Percentiles rank a stretch among this genome's conserved stretches.
These are phyloP conservation scores for Synanthedon formicaeformis DNA, from an alignment of 2,888 invertebrate genomes.

Conservation along the genomic window DNA sequence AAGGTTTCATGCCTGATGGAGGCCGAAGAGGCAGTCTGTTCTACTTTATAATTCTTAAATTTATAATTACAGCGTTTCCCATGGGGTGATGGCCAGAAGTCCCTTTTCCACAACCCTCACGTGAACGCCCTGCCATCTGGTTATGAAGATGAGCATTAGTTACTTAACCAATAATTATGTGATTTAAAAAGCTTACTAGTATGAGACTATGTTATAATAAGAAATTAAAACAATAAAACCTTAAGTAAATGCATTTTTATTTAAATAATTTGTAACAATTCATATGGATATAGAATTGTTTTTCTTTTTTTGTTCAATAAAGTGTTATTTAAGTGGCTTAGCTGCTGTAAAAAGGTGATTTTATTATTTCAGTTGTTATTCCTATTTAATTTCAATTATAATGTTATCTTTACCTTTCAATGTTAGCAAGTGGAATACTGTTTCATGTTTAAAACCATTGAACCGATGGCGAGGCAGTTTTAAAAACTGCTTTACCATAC, in stretches of 20 bases:
- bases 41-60: neutral
- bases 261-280: neutral
- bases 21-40: no score
- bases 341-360: no score
- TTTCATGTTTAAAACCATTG: neutral
- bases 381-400: neutral
- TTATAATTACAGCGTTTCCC: constrained; percentile 79
- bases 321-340: neutral
- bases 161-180: neutral
- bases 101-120: constrained; percentile 89
- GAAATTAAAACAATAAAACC: constrained; percentile 18
- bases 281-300: no score
- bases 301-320: constrained; percentile 6
- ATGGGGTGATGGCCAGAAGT: constrained; percentile 92
- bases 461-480: no score
- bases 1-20: no score
- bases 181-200: constrained; percentile 14
- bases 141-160: constrained; percentile 73
- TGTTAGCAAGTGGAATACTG: no score
- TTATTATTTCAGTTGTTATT: no score
- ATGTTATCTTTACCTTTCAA: constrained; percentile 1
- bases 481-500: no score
- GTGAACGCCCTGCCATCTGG: constrained; percentile 84
- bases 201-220: constrained; percentile 24
- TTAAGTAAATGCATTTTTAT: neutral